These are phyloP conservation scores for Rhagonycha lutea DNA, from an alignment of 2,888 invertebrate species.

Conservation along the genomic window DNA sequence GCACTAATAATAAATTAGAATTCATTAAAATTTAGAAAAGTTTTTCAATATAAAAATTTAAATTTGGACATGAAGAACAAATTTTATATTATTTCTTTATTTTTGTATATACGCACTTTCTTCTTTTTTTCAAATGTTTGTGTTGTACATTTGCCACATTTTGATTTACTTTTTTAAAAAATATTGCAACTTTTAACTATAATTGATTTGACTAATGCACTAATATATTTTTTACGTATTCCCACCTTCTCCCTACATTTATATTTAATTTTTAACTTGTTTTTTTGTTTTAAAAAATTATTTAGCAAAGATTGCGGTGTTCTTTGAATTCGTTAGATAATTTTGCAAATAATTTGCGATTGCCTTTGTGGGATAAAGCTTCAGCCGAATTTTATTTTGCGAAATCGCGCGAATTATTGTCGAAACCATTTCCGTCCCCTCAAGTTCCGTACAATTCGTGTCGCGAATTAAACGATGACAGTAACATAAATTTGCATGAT, in stretches of 20 bases:
- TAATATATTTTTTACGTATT: not conserved
- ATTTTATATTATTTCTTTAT: not conserved
- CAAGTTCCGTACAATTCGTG: slow-evolving; percentile 49
- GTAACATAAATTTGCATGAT: slow-evolving; percentile 16
- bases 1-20: no score
- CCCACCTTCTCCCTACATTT: not conserved
- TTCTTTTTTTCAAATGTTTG: not conserved
- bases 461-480: slow-evolving; percentile 45
- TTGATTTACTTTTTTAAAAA: not conserved
- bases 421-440: slow-evolving; percentile 59
- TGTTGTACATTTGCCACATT: not conserved
- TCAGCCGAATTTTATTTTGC: slow-evolving; percentile 75
- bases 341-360: slow-evolving; percentile 55
- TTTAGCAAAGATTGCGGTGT: slow-evolving; percentile 57
- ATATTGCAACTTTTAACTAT: not conserved
- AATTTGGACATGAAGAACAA: not conserved
- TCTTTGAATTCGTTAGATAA: slow-evolving; percentile 60
- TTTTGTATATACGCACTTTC: not conserved
- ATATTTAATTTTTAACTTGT: slow-evolving; percentile 23
- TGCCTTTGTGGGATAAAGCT: slow-evolving; percentile 74
- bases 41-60: not conserved
- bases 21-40: no score
- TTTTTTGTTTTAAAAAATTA: slow-evolving; percentile 6
- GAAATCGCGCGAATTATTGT: slow-evolving; percentile 69
- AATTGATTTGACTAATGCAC: not conserved